These are phyloP conservation scores for Saturnia japonica DNA, from an alignment of 2,888 invertebrate species.

Conservation along the genomic window DNA sequence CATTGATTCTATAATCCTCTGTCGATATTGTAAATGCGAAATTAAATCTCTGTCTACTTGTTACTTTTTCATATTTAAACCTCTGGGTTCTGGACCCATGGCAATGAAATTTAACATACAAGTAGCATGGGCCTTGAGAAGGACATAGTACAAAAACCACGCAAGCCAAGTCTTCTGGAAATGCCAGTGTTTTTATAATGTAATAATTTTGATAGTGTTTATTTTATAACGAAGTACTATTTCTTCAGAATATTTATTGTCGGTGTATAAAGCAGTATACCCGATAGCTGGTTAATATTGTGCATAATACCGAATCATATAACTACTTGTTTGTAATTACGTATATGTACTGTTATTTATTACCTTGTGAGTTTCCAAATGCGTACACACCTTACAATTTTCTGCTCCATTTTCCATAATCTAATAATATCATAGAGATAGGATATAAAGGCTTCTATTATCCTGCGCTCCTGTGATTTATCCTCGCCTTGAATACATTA, in stretches of 20 bases:
- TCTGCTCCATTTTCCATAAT: constrained; percentile 11
- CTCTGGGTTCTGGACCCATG: no score
- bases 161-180: no score
- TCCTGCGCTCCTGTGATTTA: constrained; percentile 7
- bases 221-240: no score
- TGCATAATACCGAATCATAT: background rate
- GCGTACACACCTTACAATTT: constrained; percentile 8
- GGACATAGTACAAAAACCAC: no score
- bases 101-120: no score
- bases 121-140: no score
- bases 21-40: no score
- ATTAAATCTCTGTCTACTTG: no score
- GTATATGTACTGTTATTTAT: background rate
- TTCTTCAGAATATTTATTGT: background rate
- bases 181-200: no score
- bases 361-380: background rate
- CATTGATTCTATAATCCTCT: no score
- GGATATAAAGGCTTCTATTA: constrained; percentile 7
- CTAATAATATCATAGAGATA: constrained; percentile 12
- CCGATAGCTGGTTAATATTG: background rate
- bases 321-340: background rate
- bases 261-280: background rate
- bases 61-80: no score
- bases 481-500: constrained; percentile 4
- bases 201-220: no score